phyloP scores from a whole-genome alignment of 2,113 vertebrate genomes.

The Epinephelus cyanopodus region DNA sequence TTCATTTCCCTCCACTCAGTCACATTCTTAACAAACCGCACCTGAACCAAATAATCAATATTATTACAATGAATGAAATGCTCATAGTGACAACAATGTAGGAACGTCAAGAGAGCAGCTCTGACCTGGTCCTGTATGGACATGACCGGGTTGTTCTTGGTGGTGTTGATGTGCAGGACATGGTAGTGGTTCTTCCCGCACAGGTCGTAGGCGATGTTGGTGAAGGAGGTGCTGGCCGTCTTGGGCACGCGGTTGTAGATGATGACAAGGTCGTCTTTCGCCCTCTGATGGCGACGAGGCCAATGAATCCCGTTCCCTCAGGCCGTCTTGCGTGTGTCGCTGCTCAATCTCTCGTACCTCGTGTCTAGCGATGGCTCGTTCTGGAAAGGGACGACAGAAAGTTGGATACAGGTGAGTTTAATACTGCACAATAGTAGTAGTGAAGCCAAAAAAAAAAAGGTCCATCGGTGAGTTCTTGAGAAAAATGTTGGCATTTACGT shows the following conservation, averaged over 20 bases:
- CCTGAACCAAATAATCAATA: slow-evolving; percentile 58
- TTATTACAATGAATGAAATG: background rate
- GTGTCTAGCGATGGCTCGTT: slow-evolving; percentile 96
- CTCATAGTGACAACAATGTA: background rate
- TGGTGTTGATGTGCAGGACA: slow-evolving; percentile 99
- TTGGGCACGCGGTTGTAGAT: slow-evolving; percentile 99
- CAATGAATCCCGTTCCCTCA: slow-evolving; percentile 79
- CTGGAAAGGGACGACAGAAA: slow-evolving; percentile 71
- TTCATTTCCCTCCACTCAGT: slow-evolving; percentile 99
- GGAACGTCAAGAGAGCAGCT: background rate
- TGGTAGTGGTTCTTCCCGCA: slow-evolving; percentile 94
- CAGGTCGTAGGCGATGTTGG: slow-evolving; percentile 93
- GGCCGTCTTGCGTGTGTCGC: slow-evolving; percentile 91
- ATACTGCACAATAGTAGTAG: background rate
- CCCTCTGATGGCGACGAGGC: slow-evolving; percentile 71
- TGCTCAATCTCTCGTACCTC: slow-evolving; percentile 98
- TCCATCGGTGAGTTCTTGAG: background rate
- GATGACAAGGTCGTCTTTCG: slow-evolving; percentile 92
- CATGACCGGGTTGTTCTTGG: slow-evolving; percentile 99
- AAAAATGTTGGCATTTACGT: too few relatives aligned
- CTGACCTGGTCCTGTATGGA: slow-evolving; percentile 98
- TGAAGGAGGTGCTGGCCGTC: slow-evolving; percentile 99
- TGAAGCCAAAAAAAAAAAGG: background rate
- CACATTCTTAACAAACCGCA: slow-evolving; percentile 96
- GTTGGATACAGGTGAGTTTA: background rate